These are phyloP conservation scores for Cyanistes caeruleus DNA, from an alignment of 2,113 vertebrate genomes.

Conservation along the genomic window DNA sequence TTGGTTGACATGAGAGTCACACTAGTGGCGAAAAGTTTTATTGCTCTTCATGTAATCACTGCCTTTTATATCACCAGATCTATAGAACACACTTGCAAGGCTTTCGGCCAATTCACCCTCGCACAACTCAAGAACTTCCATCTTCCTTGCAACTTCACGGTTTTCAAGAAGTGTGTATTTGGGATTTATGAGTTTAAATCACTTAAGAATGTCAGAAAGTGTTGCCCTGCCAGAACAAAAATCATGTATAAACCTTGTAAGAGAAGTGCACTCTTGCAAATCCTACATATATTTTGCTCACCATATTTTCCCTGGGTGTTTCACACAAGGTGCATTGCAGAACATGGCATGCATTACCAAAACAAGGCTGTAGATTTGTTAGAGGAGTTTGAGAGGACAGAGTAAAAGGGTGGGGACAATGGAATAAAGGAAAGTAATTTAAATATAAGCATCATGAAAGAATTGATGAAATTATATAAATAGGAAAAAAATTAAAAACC, in stretches of 20 bases:
- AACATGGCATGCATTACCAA: not conserved
- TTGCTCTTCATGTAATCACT: not conserved
- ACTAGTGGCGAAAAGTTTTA: not conserved
- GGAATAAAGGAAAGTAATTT: not conserved
- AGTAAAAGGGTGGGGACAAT: not conserved
- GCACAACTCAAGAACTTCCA: not conserved
- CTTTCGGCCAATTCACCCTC: not conserved
- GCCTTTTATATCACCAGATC: not conserved
- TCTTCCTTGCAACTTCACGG: not conserved
- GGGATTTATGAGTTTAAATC: not conserved
- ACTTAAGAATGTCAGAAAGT: not conserved
- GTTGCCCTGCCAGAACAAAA: not conserved
- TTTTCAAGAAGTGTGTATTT: not conserved
- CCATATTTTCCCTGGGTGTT: not conserved
- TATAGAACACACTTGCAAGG: not conserved
- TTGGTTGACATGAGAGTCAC: not conserved
- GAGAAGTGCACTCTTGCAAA: not conserved
- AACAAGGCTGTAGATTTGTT: not conserved
- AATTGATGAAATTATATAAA: not conserved
- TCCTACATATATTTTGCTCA: not conserved
- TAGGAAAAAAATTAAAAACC: not conserved
- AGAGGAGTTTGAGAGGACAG: not conserved
- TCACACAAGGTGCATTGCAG: not conserved
- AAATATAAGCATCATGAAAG: not conserved
- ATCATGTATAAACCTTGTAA: not conserved